Base-by-base conservation (phyloP, 2,888 invertebrate genomes). In the Tiliacea aurago region DNA sequence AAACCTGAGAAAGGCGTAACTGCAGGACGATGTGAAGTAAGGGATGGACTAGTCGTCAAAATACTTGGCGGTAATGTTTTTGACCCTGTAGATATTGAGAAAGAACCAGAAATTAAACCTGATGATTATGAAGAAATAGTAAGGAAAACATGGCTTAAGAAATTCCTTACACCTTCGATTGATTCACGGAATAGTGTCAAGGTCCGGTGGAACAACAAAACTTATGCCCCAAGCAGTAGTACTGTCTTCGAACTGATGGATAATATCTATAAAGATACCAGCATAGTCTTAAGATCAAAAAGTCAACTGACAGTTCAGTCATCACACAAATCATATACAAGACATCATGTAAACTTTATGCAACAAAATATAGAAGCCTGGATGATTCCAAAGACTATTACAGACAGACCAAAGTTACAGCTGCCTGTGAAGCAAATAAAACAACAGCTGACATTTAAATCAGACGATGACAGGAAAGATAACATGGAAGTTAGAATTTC, bases 171-270 rank as follows among this genome's bases (percentile, higher is more conserved):
- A 6, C 89, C 84, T 28, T 80, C 88, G 13, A 90, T 89, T 69
- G 93, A 94, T 53, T 92, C 94, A 7, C 88, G 84, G 62, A 91
- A 92, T 41, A 94, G 92, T 76, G 91, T 94, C 2, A 89, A 93
- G 80, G 85, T 95, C 0, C 89, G 94, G 83, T 95, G 95, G 95
- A 93, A 93, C 43, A 95, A 94, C 65, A 93, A 91, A 68, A 91
- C 87, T 63, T 94, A 93, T 64, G 84, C 89, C 0, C 91, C 92
- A 58, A 94, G 94, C 71, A 95, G 94, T 55, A 94, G 93, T 71
- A 94, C 94, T 11, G 87, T 94, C 41, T 92, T 94, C 43, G 92
- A 94, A 81, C 81, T 94, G 0, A 91, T 93, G 84, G 93, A 94
- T 66, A 92, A 87, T 77, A 86, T 94, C 20, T 94, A 94, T 70